Evolutionary conservation across 2,797 vertebrate genomes (phyloP).

Genomic region (Amblyraja radiata): DNA sequence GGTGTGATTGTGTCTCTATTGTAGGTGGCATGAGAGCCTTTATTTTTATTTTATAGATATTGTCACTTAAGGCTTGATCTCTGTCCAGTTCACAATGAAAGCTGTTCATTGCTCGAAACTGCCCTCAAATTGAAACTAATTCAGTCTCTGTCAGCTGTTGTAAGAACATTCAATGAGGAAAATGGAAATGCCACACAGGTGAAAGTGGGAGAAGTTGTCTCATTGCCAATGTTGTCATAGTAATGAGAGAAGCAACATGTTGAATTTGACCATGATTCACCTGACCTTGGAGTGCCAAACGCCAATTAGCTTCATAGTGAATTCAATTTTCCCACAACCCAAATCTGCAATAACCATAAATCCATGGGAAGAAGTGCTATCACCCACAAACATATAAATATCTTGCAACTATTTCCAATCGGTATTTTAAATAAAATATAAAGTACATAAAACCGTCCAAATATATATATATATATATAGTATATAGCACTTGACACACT

Average conservation of each 20-base stretch:
- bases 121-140: conserved; percentile 26
- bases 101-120: background rate
- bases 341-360: background rate
- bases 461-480: background rate
- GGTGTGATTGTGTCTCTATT: background rate
- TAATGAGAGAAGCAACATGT: conserved; percentile 29
- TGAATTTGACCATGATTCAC: conserved; percentile 31
- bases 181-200: conserved; percentile 21
- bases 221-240: conserved; percentile 23
- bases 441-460: background rate
- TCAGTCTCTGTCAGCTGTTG: background rate
- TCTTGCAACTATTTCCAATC: background rate
- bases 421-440: background rate
- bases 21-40: background rate
- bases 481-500: background rate
- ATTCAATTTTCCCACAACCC: background rate
- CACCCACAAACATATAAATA: background rate
- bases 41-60: background rate
- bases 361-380: background rate
- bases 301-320: background rate
- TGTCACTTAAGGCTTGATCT: conserved; percentile 7
- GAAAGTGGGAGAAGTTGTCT: conserved; percentile 34
- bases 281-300: conserved; percentile 4
- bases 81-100: conserved; percentile 15
- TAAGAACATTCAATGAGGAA: conserved; percentile 13